These are phyloP conservation scores for Tauraco erythrolophus DNA, from an alignment of 2,113 vertebrate genomes.

Conservation along the genomic window DNA sequence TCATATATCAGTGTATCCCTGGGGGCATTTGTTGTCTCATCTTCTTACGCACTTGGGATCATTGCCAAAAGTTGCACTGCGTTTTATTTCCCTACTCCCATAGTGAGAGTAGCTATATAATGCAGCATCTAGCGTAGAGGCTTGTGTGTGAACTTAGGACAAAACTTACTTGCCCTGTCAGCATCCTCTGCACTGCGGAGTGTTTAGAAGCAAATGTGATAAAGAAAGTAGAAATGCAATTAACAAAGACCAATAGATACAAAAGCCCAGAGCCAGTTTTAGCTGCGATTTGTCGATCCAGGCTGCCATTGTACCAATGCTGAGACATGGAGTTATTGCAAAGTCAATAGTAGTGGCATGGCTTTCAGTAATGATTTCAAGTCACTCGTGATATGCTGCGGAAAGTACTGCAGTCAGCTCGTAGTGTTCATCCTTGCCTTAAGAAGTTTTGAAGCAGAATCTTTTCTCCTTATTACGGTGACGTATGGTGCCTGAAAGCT, in stretches of 20 bases:
- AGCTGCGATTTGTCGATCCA: not conserved
- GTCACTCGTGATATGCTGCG: not conserved
- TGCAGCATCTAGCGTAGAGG: not conserved
- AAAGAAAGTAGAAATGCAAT: slow-evolving; percentile 61
- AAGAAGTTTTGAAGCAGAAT: not conserved
- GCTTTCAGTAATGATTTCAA: slow-evolving; percentile 8
- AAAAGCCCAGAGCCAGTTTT: slow-evolving; percentile 27
- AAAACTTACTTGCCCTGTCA: slow-evolving; percentile 51
- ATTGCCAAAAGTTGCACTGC: not conserved
- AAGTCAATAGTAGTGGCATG: slow-evolving; percentile 32
- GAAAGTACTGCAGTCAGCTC: slow-evolving; percentile 12
- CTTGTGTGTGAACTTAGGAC: not conserved
- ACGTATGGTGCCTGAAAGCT: not conserved
- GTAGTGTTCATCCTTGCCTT: not conserved
- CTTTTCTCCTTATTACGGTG: not conserved
- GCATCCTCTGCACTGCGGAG: slow-evolving; percentile 1
- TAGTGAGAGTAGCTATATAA: not conserved
- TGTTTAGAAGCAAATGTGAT: slow-evolving; percentile 42
- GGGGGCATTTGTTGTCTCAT: not conserved
- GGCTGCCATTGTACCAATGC: not conserved
- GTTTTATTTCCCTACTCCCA: not conserved
- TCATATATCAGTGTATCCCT: not conserved
- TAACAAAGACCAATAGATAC: slow-evolving; percentile 51
- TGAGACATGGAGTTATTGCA: slow-evolving; percentile 38
- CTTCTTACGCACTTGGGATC: not conserved